phyloP scores from a whole-genome alignment of 2,113 vertebrate species.

The Lasiurus cinereus region DNA sequence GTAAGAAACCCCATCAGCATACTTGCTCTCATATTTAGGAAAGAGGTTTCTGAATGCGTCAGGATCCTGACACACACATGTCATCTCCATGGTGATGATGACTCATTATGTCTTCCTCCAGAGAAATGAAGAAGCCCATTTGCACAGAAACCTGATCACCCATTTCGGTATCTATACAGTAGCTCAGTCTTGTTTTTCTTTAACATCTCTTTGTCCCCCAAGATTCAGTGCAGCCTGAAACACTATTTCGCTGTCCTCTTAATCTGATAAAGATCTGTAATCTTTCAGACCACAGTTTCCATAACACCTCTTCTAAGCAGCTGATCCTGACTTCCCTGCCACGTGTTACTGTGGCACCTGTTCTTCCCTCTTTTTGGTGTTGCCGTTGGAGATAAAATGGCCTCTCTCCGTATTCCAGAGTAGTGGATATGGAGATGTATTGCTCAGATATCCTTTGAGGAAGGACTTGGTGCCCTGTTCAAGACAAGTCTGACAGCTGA shows the following conservation, averaged over 20 bases:
- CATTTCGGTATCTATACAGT: background rate
- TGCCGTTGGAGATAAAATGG: background rate
- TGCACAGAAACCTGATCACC: background rate
- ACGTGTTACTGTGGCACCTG: too few relatives aligned
- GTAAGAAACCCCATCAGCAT: background rate
- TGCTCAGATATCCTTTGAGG: background rate
- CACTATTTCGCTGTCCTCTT: rapidly evolving
- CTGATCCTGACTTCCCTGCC: background rate
- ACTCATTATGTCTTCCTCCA: background rate
- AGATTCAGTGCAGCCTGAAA: background rate
- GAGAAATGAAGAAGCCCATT: background rate
- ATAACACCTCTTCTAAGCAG: background rate
- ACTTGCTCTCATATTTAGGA: background rate
- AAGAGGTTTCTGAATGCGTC: background rate
- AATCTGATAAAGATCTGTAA: background rate
- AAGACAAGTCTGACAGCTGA: background rate
- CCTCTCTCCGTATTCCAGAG: background rate
- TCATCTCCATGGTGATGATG: rapidly evolving
- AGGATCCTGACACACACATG: rapidly evolving
- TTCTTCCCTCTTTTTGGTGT: background rate
- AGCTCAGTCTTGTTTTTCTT: too few relatives aligned
- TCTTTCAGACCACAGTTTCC: background rate
- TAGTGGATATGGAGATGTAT: rapidly evolving
- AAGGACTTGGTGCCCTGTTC: background rate
- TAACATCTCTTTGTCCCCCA: background rate